Evolutionary conservation across 1,140 invertebrate species (phyloP).

Genomic region (Pinna nobilis): DNA sequence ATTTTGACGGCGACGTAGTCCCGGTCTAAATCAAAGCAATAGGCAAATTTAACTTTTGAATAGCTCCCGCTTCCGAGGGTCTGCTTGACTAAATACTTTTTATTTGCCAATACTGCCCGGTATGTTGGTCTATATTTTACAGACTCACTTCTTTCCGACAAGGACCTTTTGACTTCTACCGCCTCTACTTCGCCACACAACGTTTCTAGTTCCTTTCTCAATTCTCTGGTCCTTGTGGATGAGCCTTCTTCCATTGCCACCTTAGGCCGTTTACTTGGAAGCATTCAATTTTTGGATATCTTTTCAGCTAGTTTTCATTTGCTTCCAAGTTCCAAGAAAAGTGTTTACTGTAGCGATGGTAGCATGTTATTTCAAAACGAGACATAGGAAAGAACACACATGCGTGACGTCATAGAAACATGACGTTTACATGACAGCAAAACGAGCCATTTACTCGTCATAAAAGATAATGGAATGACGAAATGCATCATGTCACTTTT

Average conservation of each 20-base stretch:
- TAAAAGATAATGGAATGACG: too few relatives aligned
- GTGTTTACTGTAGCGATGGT: slow-evolving; percentile 2
- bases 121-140: slow-evolving; percentile 68
- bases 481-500: too few relatives aligned
- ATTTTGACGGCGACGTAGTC: slow-evolving; percentile 89
- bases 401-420: too few relatives aligned
- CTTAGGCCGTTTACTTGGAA: slow-evolving; percentile 58
- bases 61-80: slow-evolving; percentile 70
- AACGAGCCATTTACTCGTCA: too few relatives aligned
- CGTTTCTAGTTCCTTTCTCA: slow-evolving; percentile 61
- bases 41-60: slow-evolving; percentile 72
- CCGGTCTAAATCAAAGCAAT: slow-evolving; percentile 50
- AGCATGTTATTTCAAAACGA: slow-evolving; percentile 16
- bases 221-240: slow-evolving; percentile 29
- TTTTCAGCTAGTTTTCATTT: not conserved
- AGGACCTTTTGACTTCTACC: slow-evolving; percentile 51
- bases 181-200: slow-evolving; percentile 68
- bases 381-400: too few relatives aligned
- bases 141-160: slow-evolving; percentile 51
- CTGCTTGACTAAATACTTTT: slow-evolving; percentile 62
- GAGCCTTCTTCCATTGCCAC: slow-evolving; percentile 52
- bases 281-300: slow-evolving; percentile 51
- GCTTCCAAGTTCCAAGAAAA: not conserved
- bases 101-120: slow-evolving; percentile 65
- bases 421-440: too few relatives aligned